Evolutionary conservation across 2,113 vertebrate species (phyloP).

Genomic region (Saccopteryx bilineata): DNA sequence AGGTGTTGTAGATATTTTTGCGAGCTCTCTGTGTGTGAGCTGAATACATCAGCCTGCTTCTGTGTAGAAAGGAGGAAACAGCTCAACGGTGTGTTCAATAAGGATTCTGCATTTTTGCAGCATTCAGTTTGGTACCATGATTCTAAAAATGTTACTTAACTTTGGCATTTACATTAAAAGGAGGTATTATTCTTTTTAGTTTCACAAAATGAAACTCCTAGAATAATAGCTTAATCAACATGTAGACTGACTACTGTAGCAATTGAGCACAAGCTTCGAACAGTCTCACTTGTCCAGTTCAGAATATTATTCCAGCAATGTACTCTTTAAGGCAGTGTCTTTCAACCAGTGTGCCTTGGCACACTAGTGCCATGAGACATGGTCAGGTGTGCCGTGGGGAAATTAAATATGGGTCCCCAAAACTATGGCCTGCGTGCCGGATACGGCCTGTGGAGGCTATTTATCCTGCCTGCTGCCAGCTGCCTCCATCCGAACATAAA

Average conservation of each 20-base stretch:
- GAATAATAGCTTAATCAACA: background rate
- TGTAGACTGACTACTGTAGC: background rate
- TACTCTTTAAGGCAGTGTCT: background rate
- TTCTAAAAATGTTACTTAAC: slow-evolving; percentile 53
- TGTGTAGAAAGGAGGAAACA: slow-evolving; percentile 56
- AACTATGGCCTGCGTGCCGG: too few species aligned
- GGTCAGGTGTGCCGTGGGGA: too few species aligned
- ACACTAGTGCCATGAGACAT: too few species aligned
- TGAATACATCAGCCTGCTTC: slow-evolving; percentile 63
- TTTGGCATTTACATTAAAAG: slow-evolving; percentile 18
- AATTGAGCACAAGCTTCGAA: background rate
- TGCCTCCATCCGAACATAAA: too few species aligned
- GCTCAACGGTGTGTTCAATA: slow-evolving; percentile 52
- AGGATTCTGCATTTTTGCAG: slow-evolving; percentile 54
- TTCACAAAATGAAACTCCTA: background rate
- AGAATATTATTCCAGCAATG: background rate
- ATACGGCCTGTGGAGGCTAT: too few species aligned
- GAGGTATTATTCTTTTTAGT: background rate
- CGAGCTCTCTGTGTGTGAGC: background rate
- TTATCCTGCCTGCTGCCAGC: too few species aligned
- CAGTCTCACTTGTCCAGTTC: background rate
- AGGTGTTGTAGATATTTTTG: slow-evolving; percentile 57
- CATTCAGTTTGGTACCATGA: slow-evolving; percentile 58
- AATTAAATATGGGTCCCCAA: too few species aligned
- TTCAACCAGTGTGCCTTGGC: too few species aligned